phyloP scores from a whole-genome alignment of 2,113 vertebrate genomes.

The Pollachius pollachius region DNA sequence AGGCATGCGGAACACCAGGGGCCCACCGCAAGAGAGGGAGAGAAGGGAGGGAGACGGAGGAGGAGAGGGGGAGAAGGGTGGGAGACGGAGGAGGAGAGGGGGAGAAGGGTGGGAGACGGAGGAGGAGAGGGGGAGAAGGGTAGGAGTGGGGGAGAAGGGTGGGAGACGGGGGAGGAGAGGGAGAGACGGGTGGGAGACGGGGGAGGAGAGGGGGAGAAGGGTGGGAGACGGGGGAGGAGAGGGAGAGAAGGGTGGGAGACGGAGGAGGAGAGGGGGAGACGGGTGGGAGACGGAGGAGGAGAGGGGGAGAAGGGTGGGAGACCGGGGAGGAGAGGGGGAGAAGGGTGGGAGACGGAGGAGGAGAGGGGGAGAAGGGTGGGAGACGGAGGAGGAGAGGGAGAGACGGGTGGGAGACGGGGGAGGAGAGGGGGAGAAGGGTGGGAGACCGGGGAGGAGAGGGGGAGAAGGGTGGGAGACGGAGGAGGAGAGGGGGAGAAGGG shows the following conservation, averaged over 20 bases:
- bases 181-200: background rate
- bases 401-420: background rate
- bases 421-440: background rate
- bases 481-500: background rate
- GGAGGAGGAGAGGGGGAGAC: background rate
- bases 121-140: background rate
- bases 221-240: too few relatives aligned
- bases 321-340: background rate
- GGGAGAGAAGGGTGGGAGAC: background rate
- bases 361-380: background rate
- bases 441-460: too few relatives aligned
- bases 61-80: background rate
- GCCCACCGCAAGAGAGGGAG: slow-evolving; percentile 11
- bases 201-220: background rate
- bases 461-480: background rate
- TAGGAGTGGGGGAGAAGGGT: background rate
- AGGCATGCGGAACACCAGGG: slow-evolving; percentile 5
- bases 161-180: background rate
- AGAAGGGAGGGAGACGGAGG: background rate
- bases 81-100: too few relatives aligned
- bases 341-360: too few relatives aligned
- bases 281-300: background rate
- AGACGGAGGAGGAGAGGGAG: background rate
- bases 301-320: background rate
- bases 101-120: background rate